Base-by-base conservation (phyloP, 92 coral and sea anemone species). In the Actinernus sp. region DNA sequence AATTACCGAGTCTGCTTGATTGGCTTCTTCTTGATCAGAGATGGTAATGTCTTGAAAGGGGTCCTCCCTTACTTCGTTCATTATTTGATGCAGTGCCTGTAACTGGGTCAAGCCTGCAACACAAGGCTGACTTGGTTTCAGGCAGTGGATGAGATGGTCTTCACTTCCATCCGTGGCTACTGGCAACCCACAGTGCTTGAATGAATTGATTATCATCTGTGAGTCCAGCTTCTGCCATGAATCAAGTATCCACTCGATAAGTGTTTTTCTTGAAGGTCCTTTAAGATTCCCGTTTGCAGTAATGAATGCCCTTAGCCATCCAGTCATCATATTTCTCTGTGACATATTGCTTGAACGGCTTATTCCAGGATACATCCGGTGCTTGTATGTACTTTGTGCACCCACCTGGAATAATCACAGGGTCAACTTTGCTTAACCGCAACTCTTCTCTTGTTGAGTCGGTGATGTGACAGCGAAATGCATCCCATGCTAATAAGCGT, bases 41-140 rank as follows among this genome's bases (percentile, higher is more conserved):
- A n/a, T n/a, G n/a, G n/a, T n/a, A n/a, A n/a, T n/a, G n/a, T n/a
- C n/a, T n/a, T n/a, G n/a, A n/a, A n/a, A n/a, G n/a, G n/a, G n/a
- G n/a, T n/a, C n/a, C n/a, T n/a, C n/a, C n/a, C n/a, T n/a, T n/a
- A n/a, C n/a, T n/a, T n/a, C n/a, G n/a, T n/a, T n/a, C n/a, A n/a
- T n/a, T n/a, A n/a, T n/a, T n/a, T n/a, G n/a, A n/a, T n/a, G n/a
- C n/a, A n/a, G n/a, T n/a, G n/a, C n/a, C n/a, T n/a, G n/a, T n/a
- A n/a, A n/a, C n/a, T n/a, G n/a, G n/a, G n/a, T n/a, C n/a, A n/a
- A n/a, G n/a, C n/a, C n/a, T n/a, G n/a, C n/a, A n/a, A n/a, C n/a
- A n/a, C 91, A 85, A 3, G 86, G 87, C 68, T 71, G 86, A 58
- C 82, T 70, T 37, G 78, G 83, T 53, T 85, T 85, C 16, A 85